Evolutionary conservation across 2,797 vertebrate species (phyloP).

Genomic region (Protonibea diacanthus): DNA sequence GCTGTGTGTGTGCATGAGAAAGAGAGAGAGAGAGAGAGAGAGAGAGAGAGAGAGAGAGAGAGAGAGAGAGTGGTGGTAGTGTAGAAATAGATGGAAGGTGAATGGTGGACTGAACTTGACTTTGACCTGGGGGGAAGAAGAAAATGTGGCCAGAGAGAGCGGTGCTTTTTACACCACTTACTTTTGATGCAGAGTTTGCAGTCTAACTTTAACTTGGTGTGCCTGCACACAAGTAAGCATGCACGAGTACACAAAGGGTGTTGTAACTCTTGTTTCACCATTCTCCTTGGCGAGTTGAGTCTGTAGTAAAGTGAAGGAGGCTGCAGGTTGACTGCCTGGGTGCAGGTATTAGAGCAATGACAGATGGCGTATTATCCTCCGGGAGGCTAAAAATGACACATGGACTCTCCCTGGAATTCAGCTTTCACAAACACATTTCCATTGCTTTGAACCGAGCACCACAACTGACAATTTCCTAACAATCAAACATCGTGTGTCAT

Average conservation of each 20-base stretch:
- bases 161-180: slow-evolving; percentile 57
- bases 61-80: slow-evolving; percentile 1
- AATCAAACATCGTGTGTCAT: slow-evolving; percentile 64
- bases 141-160: slow-evolving; percentile 54
- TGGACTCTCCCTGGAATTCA: slow-evolving; percentile 66
- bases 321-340: slow-evolving; percentile 42
- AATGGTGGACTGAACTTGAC: slow-evolving; percentile 66
- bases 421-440: slow-evolving; percentile 74
- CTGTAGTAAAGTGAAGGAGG: slow-evolving; percentile 30
- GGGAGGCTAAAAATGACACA: slow-evolving; percentile 75
- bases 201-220: slow-evolving; percentile 2
- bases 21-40: slow-evolving; percentile 3
- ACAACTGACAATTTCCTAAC: slow-evolving; percentile 72
- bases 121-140: slow-evolving; percentile 60
- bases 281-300: slow-evolving; percentile 33
- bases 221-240: neutral
- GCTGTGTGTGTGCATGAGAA: neutral
- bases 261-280: slow-evolving; percentile 23
- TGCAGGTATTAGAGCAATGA: slow-evolving; percentile 64
- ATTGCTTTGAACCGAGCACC: slow-evolving; percentile 75
- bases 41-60: slow-evolving; percentile 7
- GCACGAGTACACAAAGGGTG: slow-evolving; percentile 14
- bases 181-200: slow-evolving; percentile 56
- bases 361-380: slow-evolving; percentile 58
- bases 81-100: slow-evolving; percentile 55